These are phyloP conservation scores for Aphis craccivora DNA, from an alignment of 1,140 invertebrate genomes.

Conservation along the genomic window DNA sequence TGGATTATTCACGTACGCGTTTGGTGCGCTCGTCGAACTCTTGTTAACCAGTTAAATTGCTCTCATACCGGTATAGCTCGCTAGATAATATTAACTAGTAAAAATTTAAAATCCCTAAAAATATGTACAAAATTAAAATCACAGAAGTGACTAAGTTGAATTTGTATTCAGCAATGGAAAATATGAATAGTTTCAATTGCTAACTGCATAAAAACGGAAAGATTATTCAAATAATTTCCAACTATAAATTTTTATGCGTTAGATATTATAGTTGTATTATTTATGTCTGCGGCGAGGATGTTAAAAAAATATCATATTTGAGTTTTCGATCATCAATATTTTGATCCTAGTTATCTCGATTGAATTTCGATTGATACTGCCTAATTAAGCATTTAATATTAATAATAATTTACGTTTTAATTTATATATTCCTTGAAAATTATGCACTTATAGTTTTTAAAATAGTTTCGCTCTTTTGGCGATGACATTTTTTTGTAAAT, in stretches of 20 bases:
- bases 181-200: not conserved
- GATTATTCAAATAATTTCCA: not conserved
- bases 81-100: not conserved
- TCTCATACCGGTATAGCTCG: too few species aligned
- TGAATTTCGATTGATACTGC: not conserved
- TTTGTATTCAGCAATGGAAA: not conserved
- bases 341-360: too few species aligned
- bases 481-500: not conserved
- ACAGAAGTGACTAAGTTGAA: not conserved
- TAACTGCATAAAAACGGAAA: not conserved
- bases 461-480: not conserved
- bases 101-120: not conserved
- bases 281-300: not conserved
- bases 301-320: not conserved
- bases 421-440: not conserved
- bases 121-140: not conserved
- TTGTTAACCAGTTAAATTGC: slow-evolving; percentile 27
- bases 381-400: not conserved
- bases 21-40: not conserved
- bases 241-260: not conserved
- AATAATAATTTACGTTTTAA: not conserved
- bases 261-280: not conserved
- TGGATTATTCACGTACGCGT: not conserved
- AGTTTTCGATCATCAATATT: too few species aligned
- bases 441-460: not conserved